Evolutionary conservation across 2,888 invertebrate genomes (phyloP).

Genomic region (Antitype chi): DNA sequence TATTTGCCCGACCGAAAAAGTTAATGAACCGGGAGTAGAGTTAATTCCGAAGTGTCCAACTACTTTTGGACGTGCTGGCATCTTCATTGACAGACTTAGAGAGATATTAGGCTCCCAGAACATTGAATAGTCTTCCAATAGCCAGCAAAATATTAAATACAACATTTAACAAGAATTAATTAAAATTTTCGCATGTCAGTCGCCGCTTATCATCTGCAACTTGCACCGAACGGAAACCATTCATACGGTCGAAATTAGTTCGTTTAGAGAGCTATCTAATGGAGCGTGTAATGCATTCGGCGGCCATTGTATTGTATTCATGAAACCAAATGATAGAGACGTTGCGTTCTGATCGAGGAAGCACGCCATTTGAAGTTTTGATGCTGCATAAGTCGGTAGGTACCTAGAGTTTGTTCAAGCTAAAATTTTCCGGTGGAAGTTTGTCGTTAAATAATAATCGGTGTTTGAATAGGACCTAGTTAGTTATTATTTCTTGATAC

Average conservation of each 20-base stretch:
- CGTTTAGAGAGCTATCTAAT: slow-evolving; percentile 54
- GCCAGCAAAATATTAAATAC: too few species aligned
- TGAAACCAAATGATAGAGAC: slow-evolving; percentile 14
- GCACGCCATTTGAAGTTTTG: slow-evolving; percentile 7
- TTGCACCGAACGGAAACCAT: slow-evolving; percentile 38
- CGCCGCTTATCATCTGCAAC: slow-evolving; percentile 32
- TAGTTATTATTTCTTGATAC: neutral
- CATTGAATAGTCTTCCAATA: neutral
- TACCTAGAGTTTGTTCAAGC: neutral
- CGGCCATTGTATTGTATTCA: slow-evolving; percentile 26
- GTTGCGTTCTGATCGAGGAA: slow-evolving; percentile 20
- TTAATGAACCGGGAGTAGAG: too few species aligned
- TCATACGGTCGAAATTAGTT: slow-evolving; percentile 32
- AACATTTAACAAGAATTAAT: slow-evolving; percentile 1
- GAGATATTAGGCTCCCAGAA: too few species aligned
- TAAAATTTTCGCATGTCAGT: slow-evolving; percentile 8
- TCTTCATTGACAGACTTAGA: too few species aligned
- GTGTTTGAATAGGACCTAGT: neutral
- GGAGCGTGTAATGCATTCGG: slow-evolving; percentile 47
- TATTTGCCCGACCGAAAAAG: too few species aligned
- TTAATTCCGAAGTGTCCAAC: too few species aligned
- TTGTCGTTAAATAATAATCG: neutral
- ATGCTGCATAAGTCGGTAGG: neutral
- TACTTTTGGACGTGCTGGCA: too few species aligned
- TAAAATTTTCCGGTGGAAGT: neutral